phyloP scores from a whole-genome alignment of 2,888 invertebrate species.

The Dicroscelio sp. region DNA sequence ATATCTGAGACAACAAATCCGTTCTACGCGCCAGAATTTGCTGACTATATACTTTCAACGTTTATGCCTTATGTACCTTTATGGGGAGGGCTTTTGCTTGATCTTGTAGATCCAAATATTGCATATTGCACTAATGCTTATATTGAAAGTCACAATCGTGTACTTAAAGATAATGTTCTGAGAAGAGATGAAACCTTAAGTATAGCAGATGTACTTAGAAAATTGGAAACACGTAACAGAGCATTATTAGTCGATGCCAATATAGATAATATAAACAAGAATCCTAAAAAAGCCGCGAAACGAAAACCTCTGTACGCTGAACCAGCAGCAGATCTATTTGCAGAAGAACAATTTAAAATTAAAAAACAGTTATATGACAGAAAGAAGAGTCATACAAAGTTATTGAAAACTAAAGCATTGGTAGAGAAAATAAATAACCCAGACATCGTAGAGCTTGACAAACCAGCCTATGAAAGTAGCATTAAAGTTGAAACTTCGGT shows the following conservation, averaged over 20 bases:
- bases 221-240: not conserved
- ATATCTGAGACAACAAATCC: not conserved
- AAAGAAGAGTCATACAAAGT: conserved; percentile 28
- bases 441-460: too few species aligned
- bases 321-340: conserved; percentile 19
- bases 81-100: conserved; percentile 70
- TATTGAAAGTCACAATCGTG: conserved; percentile 58
- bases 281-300: not conserved
- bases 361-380: conserved; percentile 16
- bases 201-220: not conserved
- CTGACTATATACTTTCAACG: conserved; percentile 61
- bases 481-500: too few species aligned
- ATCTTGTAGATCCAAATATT: conserved; percentile 61
- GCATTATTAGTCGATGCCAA: not conserved
- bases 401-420: conserved; percentile 20
- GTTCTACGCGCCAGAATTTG: conserved; percentile 49
- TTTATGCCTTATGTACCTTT: conserved; percentile 78
- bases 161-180: conserved; percentile 24
- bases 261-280: not conserved
- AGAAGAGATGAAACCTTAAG: not conserved
- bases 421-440: not conserved
- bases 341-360: conserved; percentile 23
- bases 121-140: conserved; percentile 79
- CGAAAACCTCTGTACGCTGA: conserved; percentile 28
- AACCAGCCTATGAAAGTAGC: too few species aligned